Base-by-base conservation (phyloP, 1,140 invertebrate genomes). In the Aphidius ervi region DNA sequence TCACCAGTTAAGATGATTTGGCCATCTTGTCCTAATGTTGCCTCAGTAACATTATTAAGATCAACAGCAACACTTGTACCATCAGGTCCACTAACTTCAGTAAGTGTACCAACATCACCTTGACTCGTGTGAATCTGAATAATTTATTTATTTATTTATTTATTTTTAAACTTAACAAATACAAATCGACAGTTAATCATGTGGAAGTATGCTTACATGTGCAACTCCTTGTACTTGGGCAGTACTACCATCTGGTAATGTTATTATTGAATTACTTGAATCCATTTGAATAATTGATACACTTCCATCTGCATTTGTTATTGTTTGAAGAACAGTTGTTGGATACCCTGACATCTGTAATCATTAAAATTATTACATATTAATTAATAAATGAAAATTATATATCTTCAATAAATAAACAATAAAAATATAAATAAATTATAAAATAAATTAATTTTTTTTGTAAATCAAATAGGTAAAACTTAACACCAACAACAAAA, bases 281-380 rank as follows among this genome's bases (percentile, higher is more conserved):
- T 98, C 95, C 58, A 98, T 92, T 79, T 97, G 95, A 64, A 98
- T 95, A 56, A 98, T 90, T 39, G 94, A 97, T 50, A 98, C 93
- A 5, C 93, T 93, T 63, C 95, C 95, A 83, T 98, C 95, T 5
- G 94, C 91, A 82, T 98, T 98, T 65, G 92, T 95, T 74, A 97
- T 96, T 4, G 94, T 95, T 74, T 97, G 95, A 39, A 97, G 85
- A 69, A 98, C 91, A n/a, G 93, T 89, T 53, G 92, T 91, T 52
- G 90, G 86, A 81, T 92, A 94, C 78, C 92, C 84, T 79, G 86
- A 82, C 84, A 71, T 59, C 64, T 53, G 43, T 5, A 46, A 43
- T 6, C n/a, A 6, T 20, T 58, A 9, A 65, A 54, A 61, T 65
- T 53, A 56, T 62, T 50, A 49, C 50, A 61, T 64, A 46, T 37